A percentile compares a stretch with the other conserved stretches of the same genome.
These are phyloP conservation scores for Diorhabda elongata DNA, from an alignment of 1,140 invertebrate genomes.

Conservation along the genomic window DNA sequence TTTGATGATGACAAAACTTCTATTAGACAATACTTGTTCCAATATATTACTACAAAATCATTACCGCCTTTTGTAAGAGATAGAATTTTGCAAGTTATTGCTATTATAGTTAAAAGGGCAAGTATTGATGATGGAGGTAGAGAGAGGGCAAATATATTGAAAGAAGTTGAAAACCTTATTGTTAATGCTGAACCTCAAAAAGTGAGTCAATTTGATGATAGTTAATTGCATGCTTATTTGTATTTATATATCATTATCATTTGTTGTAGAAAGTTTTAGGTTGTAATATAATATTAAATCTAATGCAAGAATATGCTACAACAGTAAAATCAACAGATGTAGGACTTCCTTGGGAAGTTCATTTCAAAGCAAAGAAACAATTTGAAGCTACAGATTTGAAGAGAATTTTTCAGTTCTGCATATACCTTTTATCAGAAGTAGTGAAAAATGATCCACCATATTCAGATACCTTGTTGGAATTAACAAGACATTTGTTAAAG, in stretches of 20 bases:
- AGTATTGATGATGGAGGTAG: slow-evolving; percentile 68
- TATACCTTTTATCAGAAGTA: slow-evolving; percentile 42
- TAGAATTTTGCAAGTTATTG: slow-evolving; percentile 71
- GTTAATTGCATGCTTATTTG: background rate
- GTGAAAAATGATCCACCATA: slow-evolving; percentile 43
- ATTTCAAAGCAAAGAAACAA: slow-evolving; percentile 75
- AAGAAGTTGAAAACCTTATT: slow-evolving; percentile 70
- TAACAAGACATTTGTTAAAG: slow-evolving; percentile 39
- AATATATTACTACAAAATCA: slow-evolving; percentile 67
- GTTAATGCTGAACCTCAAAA: slow-evolving; percentile 58
- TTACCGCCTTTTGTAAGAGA: slow-evolving; percentile 60
- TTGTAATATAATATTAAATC: slow-evolving; percentile 73
- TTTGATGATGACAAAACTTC: slow-evolving; percentile 63
- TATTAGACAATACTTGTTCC: slow-evolving; percentile 73
- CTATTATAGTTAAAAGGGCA: slow-evolving; percentile 80
- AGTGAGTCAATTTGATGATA: slow-evolving; percentile 37
- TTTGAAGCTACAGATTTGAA: slow-evolving; percentile 79
- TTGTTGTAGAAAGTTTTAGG: slow-evolving; percentile 63
- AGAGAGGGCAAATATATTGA: slow-evolving; percentile 65
- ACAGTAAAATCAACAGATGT: slow-evolving; percentile 82
- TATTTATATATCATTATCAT: background rate
- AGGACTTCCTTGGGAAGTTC: slow-evolving; percentile 81
- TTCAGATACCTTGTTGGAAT: slow-evolving; percentile 30
- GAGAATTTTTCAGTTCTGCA: slow-evolving; percentile 62
- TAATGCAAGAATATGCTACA: slow-evolving; percentile 84